Conservation (phyloP, 2,113 vertebrate species). For the Erythrolamprus reginae region DNA sequence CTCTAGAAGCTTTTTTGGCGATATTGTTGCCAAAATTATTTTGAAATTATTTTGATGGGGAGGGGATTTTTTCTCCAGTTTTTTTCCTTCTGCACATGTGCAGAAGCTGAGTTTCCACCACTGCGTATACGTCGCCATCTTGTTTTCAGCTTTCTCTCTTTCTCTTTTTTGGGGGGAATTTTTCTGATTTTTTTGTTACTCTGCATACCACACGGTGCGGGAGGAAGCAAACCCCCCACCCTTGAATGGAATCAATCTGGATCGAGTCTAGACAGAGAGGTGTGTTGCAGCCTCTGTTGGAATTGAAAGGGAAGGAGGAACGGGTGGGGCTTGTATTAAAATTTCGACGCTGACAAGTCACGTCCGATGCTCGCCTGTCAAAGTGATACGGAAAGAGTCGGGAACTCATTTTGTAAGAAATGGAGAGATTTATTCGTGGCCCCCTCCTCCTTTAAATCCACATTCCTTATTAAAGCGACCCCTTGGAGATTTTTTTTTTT, state of each 20-base stretch:
- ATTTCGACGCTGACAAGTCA: slow-evolving; percentile 42
- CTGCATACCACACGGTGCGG: too few species aligned
- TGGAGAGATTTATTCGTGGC: slow-evolving; percentile 8
- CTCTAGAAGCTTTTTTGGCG: too few species aligned
- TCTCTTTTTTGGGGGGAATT: too few species aligned
- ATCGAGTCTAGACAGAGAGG: slow-evolving; percentile 56
- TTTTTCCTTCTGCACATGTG: too few species aligned
- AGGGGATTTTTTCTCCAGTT: too few species aligned
- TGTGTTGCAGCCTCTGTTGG: slow-evolving; percentile 40
- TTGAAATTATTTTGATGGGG: too few species aligned
- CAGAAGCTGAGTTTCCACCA: too few species aligned
- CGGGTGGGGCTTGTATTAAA: slow-evolving; percentile 28
- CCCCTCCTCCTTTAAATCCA: neutral
- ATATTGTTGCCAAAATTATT: too few species aligned
- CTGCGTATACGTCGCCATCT: too few species aligned
- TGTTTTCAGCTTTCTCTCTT: too few species aligned
- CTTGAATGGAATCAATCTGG: slow-evolving; percentile 28
- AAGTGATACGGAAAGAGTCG: slow-evolving; percentile 24
- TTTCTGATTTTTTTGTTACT: too few species aligned
- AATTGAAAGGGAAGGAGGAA: neutral
- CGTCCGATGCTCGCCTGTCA: slow-evolving; percentile 28
- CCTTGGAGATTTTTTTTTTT: slow-evolving; percentile 26
- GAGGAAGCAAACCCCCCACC: too few species aligned
- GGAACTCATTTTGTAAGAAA: slow-evolving; percentile 32
- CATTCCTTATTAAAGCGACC: slow-evolving; percentile 4